These are phyloP conservation scores for Hesperia comma DNA, from an alignment of 2,888 invertebrate species.

Conservation along the genomic window DNA sequence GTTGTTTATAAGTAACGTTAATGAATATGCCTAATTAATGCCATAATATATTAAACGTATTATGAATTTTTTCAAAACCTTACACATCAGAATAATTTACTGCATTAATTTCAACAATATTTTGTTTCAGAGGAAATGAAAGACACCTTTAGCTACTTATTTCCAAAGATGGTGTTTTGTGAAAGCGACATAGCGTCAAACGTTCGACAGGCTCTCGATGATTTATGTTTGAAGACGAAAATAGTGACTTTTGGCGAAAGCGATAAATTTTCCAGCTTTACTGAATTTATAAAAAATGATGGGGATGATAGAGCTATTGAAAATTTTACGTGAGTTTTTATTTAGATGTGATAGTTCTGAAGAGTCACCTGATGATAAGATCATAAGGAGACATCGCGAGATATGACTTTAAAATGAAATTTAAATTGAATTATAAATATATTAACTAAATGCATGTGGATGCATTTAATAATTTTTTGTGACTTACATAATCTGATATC, in stretches of 20 bases:
- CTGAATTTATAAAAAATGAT: conserved; percentile 39
- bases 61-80: too few species aligned
- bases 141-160: conserved; percentile 29
- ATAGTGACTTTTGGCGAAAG: conserved; percentile 52
- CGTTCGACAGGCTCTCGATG: conserved; percentile 53
- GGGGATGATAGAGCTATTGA: conserved; percentile 42
- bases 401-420: too few species aligned
- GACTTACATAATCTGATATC: too few species aligned
- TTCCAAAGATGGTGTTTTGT: conserved; percentile 43
- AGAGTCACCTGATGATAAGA: too few species aligned
- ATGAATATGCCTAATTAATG: too few species aligned
- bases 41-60: too few species aligned
- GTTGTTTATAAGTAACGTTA: too few species aligned
- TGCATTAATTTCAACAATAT: background rate
- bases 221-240: conserved; percentile 49
- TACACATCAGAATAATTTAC: background rate
- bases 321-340: conserved; percentile 40
- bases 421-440: too few species aligned
- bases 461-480: too few species aligned
- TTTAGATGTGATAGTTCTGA: too few species aligned
- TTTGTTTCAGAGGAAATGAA: conserved; percentile 40
- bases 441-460: too few species aligned
- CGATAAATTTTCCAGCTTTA: conserved; percentile 17
- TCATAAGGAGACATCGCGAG: too few species aligned
- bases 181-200: conserved; percentile 37